These are phyloP conservation scores for Helicolenus hilgendorfi DNA, from an alignment of 2,797 vertebrate genomes.

Conservation along the genomic window DNA sequence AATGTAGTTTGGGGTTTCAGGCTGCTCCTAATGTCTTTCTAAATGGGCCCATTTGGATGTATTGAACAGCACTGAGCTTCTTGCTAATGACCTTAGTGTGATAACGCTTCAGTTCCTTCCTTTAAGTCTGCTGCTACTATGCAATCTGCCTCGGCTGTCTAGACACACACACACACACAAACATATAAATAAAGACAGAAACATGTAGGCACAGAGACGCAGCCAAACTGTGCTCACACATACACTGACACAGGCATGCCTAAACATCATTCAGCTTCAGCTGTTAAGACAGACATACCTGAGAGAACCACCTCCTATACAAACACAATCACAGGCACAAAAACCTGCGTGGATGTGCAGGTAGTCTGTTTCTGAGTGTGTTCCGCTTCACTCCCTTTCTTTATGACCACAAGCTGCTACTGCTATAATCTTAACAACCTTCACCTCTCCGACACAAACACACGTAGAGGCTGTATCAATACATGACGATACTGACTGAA, in stretches of 20 bases:
- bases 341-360: constrained; percentile 5
- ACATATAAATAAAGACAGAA: constrained; percentile 16
- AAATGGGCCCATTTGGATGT: constrained; percentile 73
- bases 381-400: constrained; percentile 31
- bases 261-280: constrained; percentile 36
- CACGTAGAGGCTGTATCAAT: too few relatives aligned
- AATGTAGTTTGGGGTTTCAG: constrained; percentile 57
- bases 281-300: constrained; percentile 12
- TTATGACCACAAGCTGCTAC: constrained; percentile 28
- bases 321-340: neutral
- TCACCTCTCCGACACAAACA: neutral
- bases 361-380: constrained; percentile 24
- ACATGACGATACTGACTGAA: too few relatives aligned
- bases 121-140: constrained; percentile 40
- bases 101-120: constrained; percentile 66
- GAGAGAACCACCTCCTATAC: constrained; percentile 20
- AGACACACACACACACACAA: constrained; percentile 21
- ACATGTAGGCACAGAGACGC: neutral
- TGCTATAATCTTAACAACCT: constrained; percentile 1
- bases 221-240: constrained; percentile 12
- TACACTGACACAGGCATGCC: constrained; percentile 16
- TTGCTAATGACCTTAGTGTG: constrained; percentile 68
- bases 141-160: constrained; percentile 32
- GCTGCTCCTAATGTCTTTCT: constrained; percentile 69
- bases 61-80: constrained; percentile 67